Evolutionary conservation across 2,888 invertebrate species (phyloP).

Genomic region (Diadegma fenestrale): DNA sequence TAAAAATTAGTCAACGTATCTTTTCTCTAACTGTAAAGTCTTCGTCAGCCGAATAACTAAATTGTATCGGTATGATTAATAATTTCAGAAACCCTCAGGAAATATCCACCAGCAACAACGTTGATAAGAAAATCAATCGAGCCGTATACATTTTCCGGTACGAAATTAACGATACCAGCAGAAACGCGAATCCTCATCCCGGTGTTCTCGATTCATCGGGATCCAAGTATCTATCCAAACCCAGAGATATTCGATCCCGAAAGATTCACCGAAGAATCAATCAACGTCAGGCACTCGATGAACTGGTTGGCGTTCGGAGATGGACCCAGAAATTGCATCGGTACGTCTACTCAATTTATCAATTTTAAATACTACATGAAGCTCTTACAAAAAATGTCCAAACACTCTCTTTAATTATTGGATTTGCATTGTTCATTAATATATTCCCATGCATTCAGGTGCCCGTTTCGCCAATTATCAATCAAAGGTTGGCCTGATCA

Average conservation of each 20-base stretch:
- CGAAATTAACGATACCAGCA: conserved; percentile 64
- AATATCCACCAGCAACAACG: conserved; percentile 82
- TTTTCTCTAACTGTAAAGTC: not conserved
- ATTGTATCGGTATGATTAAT: not conserved
- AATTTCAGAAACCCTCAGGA: conserved; percentile 84
- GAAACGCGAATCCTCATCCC: conserved; percentile 65
- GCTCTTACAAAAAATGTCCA: not conserved
- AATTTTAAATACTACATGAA: not conserved
- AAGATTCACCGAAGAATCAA: conserved; percentile 75
- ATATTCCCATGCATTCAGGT: conserved; percentile 70
- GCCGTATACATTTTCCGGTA: conserved; percentile 69
- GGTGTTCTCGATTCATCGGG: conserved; percentile 65
- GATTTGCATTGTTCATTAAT: not conserved
- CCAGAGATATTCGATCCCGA: conserved; percentile 79
- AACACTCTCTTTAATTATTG: not conserved
- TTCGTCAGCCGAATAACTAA: not conserved
- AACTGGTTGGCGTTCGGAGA: conserved; percentile 78
- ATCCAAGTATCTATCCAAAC: conserved; percentile 70
- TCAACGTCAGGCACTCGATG: conserved; percentile 75
- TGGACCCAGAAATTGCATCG: conserved; percentile 82
- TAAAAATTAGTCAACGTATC: not conserved
- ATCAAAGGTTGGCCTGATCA: conserved; percentile 82
- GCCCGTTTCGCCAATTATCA: conserved; percentile 79
- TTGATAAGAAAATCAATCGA: conserved; percentile 79
- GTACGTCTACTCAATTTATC: conserved; percentile 69